Base-by-base conservation (phyloP, 2,888 invertebrate genomes). In the Troides oblongomaculatus region DNA sequence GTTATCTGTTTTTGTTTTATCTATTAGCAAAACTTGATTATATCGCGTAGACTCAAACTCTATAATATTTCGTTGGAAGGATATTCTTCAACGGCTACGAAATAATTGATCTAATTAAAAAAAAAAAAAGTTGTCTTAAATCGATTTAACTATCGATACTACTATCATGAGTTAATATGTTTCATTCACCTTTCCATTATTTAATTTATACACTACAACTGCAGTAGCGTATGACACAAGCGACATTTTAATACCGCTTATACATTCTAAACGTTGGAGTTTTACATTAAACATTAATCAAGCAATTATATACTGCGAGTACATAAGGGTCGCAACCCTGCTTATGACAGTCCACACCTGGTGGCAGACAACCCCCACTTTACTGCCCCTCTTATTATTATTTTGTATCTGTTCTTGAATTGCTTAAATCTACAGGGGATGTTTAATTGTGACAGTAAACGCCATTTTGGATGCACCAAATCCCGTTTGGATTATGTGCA, bases 381-480 rank as follows among this genome's bases (percentile, higher is more conserved):
- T 78, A 21, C 77, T 81, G 78, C 84, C 83, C 86, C 81, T 84
- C 85, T 84, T 90, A 91, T 92, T 91, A 92, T 92, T 91, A 91
- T 87, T 88, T 90, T 90, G 91, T 92, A 90, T 92, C 92, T 92
- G 90, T 91, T 91, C 90, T 84, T 91, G 90, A 91, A 90, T 89
- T 84, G 84, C 79, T 84, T 85, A 84, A 87, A 85, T 86, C 84
- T 84, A 84, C 84, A 81, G 89, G 92, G 91, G 90, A 88, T 85
- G 84, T 86, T 87, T 90, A 91, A 91, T 91, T 89, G 90, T 89
- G 77, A 82, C 80, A 81, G 81, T 85, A 87, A 88, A 86, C 90
- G 92, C 90, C 89, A 90, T 91, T 87, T 92, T 92, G 89, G 81
- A 88, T 85, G 79, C 83, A 79, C 78, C 79, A 80, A 84, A 87